Evolutionary conservation across 2,797 vertebrate genomes (phyloP).

Genomic region (Chromis chromis): DNA sequence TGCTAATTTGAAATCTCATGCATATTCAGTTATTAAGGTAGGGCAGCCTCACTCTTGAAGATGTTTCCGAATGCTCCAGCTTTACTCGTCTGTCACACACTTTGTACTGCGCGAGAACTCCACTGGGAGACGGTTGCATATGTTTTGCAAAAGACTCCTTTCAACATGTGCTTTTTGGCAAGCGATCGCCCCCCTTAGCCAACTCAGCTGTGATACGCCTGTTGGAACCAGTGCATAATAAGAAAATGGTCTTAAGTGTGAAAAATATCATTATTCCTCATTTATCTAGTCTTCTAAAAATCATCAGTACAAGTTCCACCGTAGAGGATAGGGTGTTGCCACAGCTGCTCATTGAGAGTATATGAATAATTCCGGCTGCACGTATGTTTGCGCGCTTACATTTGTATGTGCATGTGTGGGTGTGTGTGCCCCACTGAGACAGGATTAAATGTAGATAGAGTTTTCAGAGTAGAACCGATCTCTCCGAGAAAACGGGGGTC

Average conservation of each 20-base stretch:
- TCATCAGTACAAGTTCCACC: constrained; percentile 47
- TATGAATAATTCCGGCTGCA: constrained; percentile 61
- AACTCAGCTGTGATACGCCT: constrained; percentile 35
- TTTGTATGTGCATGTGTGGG: constrained; percentile 60
- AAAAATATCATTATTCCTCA: constrained; percentile 62
- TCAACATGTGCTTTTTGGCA: constrained; percentile 60
- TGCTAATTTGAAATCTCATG: constrained; percentile 72
- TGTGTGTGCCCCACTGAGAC: constrained; percentile 68
- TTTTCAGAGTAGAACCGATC: constrained; percentile 77
- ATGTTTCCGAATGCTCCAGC: constrained; percentile 60
- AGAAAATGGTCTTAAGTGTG: constrained; percentile 47
- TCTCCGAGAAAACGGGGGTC: constrained; percentile 67
- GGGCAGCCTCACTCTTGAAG: constrained; percentile 52
- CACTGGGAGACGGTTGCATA: constrained; percentile 51
- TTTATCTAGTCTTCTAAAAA: constrained; percentile 55
- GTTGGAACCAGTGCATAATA: constrained; percentile 48
- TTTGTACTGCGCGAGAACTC: constrained; percentile 57
- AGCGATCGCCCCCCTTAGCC: constrained; percentile 43
- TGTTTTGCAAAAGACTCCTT: constrained; percentile 63
- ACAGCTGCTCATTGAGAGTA: constrained; percentile 47
- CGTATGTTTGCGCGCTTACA: constrained; percentile 50
- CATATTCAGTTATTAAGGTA: constrained; percentile 68
- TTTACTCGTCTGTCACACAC: constrained; percentile 68
- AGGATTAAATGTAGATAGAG: constrained; percentile 76
- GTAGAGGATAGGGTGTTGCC: constrained; percentile 25